Base-by-base conservation (phyloP, 2,888 invertebrate species). In the Drosophila quinaria region DNA sequence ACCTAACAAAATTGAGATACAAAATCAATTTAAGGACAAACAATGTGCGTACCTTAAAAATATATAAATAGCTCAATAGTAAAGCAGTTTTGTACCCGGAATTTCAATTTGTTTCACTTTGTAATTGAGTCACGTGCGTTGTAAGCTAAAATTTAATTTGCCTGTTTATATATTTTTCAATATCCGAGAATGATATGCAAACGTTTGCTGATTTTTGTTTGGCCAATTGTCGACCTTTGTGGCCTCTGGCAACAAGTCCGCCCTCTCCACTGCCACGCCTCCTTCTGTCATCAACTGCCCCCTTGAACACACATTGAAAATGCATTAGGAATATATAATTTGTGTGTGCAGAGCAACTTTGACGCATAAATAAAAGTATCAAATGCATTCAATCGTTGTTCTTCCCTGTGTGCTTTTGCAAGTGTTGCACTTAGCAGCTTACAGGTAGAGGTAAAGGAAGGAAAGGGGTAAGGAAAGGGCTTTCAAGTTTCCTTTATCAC, bases 141-240 rank as follows among this genome's bases (percentile, higher is more conserved):
- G 65, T 41, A 19, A 81, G 81, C 70, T 77, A 59, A 86, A 86
- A 86, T 86, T 85, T 79, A 85, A 86, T 83, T 83, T 80, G 66
- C 65, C 74, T 70, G 74, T 77, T 76, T 83, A 67, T 78, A 71
- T 78, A 71, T 76, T 81, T 81, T 85, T 76, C 78, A 82, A 83
- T 82, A 72, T 62, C 70, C 62, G 62, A 44, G 65, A 72, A 66
- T 68, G 58, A 76, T 65, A 72, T 73, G 80, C 82, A 80, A 78
- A 74, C 78, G 66, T 66, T 69, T 64, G 67, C 44, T 60, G 66
- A 66, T 78, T 65, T 60, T 80, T 61, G 62, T 60, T 80, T 61
- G 62, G 73, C 76, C 84, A 83, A 83, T 83, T 70, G 81, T 78
- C 76, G 73, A 64, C 65, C 55, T 51, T 55, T 42, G 9, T 35